These are phyloP conservation scores for Caenorhabditis latens DNA, from an alignment of 1,140 invertebrate genomes.

Conservation along the genomic window DNA sequence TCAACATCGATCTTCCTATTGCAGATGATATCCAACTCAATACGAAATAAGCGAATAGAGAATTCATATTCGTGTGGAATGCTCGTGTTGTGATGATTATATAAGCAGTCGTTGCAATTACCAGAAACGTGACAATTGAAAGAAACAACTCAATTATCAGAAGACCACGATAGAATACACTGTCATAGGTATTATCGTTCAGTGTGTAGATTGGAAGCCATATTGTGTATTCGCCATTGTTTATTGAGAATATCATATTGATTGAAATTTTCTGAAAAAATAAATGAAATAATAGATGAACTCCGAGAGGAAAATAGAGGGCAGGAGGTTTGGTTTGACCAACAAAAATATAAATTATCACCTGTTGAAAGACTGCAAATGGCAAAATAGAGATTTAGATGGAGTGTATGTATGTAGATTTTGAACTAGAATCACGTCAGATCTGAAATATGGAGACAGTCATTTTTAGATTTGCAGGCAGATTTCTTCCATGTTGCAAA, in stretches of 20 bases:
- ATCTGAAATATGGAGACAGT: no score
- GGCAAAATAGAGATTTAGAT: no score
- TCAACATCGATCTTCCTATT: background rate
- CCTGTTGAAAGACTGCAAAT: no score
- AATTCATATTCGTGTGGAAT: constrained; percentile 19
- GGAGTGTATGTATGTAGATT: no score
- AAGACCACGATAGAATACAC: background rate
- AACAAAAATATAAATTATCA: no score
- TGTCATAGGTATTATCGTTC: background rate
- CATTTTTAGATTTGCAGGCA: no score
- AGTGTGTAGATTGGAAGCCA: constrained; percentile 23
- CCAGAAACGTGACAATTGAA: background rate
- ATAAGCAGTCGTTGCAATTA: background rate
- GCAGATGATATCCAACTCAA: background rate
- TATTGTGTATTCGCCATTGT: background rate
- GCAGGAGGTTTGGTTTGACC: background rate
- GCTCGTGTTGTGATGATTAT: background rate
- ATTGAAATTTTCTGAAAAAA: background rate
- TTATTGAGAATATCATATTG: constrained; percentile 1
- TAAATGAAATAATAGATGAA: background rate
- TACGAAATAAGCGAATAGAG: background rate
- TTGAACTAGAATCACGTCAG: no score
- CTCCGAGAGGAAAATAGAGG: background rate
- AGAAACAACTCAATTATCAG: background rate
- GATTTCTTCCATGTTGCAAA: no score